These are phyloP conservation scores for Nemopilema nomurai DNA, from an alignment of 30 jellyfish, hydroid and myxozoan genomes.

Conservation along the genomic window DNA sequence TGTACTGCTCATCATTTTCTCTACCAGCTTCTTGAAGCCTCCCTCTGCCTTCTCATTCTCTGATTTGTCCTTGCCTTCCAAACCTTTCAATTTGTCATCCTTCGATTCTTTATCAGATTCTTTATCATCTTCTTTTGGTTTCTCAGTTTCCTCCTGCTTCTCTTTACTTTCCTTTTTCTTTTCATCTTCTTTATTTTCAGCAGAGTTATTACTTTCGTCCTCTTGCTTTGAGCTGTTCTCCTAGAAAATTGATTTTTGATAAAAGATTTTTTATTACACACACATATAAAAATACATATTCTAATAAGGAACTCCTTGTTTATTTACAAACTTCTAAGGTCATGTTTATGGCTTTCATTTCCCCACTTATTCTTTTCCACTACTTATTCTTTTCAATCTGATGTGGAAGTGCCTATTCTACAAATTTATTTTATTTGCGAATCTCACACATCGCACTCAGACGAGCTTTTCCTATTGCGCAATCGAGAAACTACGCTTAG, in stretches of 20 bases:
- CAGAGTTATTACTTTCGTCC: background rate
- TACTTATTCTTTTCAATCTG: no score
- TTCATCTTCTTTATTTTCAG: background rate
- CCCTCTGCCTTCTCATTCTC: constrained; percentile 10
- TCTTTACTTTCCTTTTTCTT: background rate
- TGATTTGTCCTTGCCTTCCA: constrained; percentile 8
- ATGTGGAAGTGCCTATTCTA: no score
- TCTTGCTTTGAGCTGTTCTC: constrained; percentile 6
- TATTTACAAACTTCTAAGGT: no score
- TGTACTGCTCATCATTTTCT: constrained; percentile 44
- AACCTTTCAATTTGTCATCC: background rate
- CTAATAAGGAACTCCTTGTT: no score
- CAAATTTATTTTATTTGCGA: no score
- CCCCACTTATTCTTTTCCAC: no score
- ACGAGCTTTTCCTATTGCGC: no score
- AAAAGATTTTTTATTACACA: no score
- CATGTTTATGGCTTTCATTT: no score
- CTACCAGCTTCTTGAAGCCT: constrained; percentile 14
- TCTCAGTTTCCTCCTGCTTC: background rate
- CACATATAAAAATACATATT: no score
- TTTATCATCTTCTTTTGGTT: constrained; percentile 20
- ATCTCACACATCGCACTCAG: no score
- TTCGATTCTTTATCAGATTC: background rate
- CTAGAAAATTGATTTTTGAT: background rate
- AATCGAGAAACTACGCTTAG: no score